These are phyloP conservation scores for Poecilus cupreus DNA, from an alignment of 2,888 invertebrate species.

Conservation along the genomic window DNA sequence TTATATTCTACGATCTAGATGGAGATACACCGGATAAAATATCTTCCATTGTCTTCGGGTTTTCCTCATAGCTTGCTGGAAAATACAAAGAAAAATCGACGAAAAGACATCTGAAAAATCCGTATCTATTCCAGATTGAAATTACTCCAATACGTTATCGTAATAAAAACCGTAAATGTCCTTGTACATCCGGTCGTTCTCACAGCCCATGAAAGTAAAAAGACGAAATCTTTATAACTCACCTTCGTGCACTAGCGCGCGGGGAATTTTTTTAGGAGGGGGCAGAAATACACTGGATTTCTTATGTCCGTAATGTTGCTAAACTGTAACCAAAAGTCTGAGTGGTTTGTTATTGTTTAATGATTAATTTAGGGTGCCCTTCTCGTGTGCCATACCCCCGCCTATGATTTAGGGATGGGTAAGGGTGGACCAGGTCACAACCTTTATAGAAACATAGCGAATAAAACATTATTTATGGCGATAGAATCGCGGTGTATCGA, in stretches of 20 bases:
- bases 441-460: neutral
- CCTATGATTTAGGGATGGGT: neutral
- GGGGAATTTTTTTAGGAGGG: neutral
- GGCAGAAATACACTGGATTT: too few relatives aligned
- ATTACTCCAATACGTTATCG: constrained; percentile 51
- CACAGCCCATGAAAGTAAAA: neutral
- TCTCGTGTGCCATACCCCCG: too few relatives aligned
- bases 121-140: constrained; percentile 43
- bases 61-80: neutral
- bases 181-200: constrained; percentile 31
- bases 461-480: constrained; percentile 29
- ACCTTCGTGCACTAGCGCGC: neutral
- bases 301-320: too few relatives aligned
- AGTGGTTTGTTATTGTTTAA: too few relatives aligned
- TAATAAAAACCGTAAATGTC: constrained; percentile 49
- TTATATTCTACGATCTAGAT: neutral
- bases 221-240: constrained; percentile 16
- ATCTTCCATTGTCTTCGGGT: neutral
- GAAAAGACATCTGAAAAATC: constrained; percentile 46
- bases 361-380: neutral
- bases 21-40: constrained; percentile 3
- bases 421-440: neutral
- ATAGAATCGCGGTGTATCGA: constrained; percentile 15
- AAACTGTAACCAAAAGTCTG: too few relatives aligned
- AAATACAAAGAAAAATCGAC: constrained; percentile 10